Evolutionary conservation across 2,888 invertebrate genomes (phyloP), one percentile per base, ranked within the genome.

Genomic region (Pristionchus fissidentatus): DNA sequence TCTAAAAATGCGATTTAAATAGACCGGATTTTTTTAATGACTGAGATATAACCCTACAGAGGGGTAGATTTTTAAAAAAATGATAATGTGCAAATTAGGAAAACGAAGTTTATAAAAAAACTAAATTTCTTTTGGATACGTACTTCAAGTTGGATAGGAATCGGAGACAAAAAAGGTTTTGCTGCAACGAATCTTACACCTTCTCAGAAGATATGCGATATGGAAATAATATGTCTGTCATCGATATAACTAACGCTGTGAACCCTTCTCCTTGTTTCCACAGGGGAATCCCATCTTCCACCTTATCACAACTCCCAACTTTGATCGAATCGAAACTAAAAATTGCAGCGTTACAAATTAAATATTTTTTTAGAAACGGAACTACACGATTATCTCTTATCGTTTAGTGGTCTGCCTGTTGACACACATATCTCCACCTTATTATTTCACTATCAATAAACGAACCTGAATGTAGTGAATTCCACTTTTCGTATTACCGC

Each of bases 381-480:
- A n/a, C n/a, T n/a, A n/a, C n/a, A n/a, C n/a, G 19, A 19, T 49
- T 15, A 49, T 49, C 10, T 49, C 19, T 15, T 19, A 49, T 19
- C 10, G 19, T 49, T 15, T 49, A 10, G 49, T 15, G 10, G 10
- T 49, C 13, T 49, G 49, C 10, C 19, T 10, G 19, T 15, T 49
- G 49, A 49, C 19, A 15, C 49, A 49, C 19, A 10, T 49, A 15
- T 49, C 49, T 49, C 19, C 19, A 49, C 10, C 49, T 49, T 15
- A 49, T 15, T 57, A 57, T 57, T 22, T 57, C 7, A 7, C 8
- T 57, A 55, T 55, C 4, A 13, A 55, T 13, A 55, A 55, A n/a
- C n/a, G 13, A 15, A 62, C 62, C 62, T 62, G 62, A 62, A 62
- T 22, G 62, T 62, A 10, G 62, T 5, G n/a, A 62, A 62, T 62